These are phyloP conservation scores for Lepus townsendii DNA, from an alignment of 2,797 vertebrate genomes.

Conservation along the genomic window DNA sequence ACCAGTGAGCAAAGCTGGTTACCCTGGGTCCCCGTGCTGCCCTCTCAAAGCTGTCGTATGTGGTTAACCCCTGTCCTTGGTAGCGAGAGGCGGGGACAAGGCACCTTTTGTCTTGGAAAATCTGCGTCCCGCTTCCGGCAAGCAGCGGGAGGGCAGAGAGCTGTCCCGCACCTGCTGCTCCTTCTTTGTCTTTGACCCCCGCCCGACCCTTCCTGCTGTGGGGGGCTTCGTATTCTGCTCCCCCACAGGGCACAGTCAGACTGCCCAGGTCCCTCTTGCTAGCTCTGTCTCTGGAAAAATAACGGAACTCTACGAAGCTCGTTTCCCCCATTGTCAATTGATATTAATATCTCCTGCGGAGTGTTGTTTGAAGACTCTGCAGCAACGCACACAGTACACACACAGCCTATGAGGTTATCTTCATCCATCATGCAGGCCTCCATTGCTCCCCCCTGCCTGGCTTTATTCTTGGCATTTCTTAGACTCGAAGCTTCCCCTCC, in stretches of 20 bases:
- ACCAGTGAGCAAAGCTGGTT: neutral
- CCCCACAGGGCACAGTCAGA: fast-evolving
- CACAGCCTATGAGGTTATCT: neutral
- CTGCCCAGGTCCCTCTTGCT: neutral
- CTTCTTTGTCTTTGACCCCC: neutral
- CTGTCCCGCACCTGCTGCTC: neutral
- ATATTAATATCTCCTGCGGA: neutral
- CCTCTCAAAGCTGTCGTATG: neutral
- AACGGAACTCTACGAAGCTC: neutral
- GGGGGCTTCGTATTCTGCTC: neutral
- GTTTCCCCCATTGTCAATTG: neutral
- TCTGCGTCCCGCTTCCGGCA: neutral
- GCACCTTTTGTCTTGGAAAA: neutral
- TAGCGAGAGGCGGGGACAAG: neutral
- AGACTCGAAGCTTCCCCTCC: constrained; percentile 28
- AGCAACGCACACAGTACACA: neutral
- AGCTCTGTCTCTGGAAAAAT: neutral
- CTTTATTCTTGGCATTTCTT: neutral
- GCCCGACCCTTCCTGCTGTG: neutral
- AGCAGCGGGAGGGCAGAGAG: neutral
- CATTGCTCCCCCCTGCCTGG: neutral
- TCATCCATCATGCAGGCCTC: neutral
- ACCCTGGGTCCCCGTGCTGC: fast-evolving
- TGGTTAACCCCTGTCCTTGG: neutral
- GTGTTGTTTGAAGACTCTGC: neutral